A percentile compares a stretch with the other conserved stretches of the same genome.
These are phyloP conservation scores for Drymonia ruficornis DNA, from an alignment of 2,888 invertebrate genomes.

Conservation along the genomic window DNA sequence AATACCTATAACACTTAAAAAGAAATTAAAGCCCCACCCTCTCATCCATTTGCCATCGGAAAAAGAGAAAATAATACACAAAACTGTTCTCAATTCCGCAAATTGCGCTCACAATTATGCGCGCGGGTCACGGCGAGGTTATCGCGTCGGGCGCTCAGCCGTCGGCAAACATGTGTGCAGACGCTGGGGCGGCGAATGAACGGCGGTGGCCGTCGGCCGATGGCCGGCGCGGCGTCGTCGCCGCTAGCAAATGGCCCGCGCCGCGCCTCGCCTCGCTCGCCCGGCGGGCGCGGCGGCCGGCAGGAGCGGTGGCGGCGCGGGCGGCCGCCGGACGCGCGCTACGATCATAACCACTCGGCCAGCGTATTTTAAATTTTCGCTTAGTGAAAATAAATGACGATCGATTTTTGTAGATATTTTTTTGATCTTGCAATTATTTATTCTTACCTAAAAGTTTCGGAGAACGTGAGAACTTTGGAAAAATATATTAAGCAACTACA, in stretches of 20 bases:
- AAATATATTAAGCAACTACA: too few species aligned
- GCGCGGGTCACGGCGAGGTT: conserved; percentile 28
- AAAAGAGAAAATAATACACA: too few species aligned
- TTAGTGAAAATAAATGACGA: background rate
- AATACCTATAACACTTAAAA: background rate
- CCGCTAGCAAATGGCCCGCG: conserved; percentile 28
- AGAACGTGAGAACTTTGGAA: too few species aligned
- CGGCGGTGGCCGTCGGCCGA: conserved; percentile 15
- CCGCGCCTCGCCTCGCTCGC: conserved; percentile 10
- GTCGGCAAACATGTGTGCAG: conserved; percentile 36
- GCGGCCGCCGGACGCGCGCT: conserved; percentile 8
- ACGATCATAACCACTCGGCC: conserved; percentile 21
- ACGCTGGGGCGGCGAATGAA: conserved; percentile 31
- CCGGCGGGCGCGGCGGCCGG: too few species aligned
- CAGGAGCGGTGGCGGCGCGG: too few species aligned
- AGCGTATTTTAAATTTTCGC: conserved; percentile 11
- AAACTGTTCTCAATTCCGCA: conserved; percentile 13
- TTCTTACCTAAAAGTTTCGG: too few species aligned
- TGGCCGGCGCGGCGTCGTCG: conserved; percentile 24
- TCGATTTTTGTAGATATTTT: background rate
- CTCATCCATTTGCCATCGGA: conserved; percentile 7
- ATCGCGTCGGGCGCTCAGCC: conserved; percentile 23
- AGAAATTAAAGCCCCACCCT: background rate
- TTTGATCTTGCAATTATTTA: background rate
- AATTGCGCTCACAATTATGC: conserved; percentile 33